Base-by-base conservation (phyloP, 2,113 vertebrate genomes). In the Leptodactylus fuscus region DNA sequence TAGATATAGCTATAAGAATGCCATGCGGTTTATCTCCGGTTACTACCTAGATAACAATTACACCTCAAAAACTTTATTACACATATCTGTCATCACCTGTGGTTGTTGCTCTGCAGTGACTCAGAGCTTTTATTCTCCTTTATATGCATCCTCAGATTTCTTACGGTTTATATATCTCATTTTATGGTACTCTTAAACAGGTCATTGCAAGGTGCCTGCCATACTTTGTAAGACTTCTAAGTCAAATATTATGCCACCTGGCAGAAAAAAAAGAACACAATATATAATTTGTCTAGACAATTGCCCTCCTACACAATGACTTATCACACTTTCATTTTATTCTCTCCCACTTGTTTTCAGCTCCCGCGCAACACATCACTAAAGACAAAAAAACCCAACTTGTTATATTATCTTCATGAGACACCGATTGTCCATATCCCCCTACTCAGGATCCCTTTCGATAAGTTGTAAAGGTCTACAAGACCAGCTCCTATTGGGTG, bases 201-300 rank as follows among this genome's bases (percentile, higher is more conserved):
- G 55, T 51, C 41, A 36, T 18, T 51, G 29, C 58, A 76, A 32
- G 32, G 38, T 62, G 53, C 48, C 22, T n/a, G 82, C 22, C 4
- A 22, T n/a, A 51, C 7, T 18, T n/a, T 67, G 48, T 8, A 29
- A 62, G 6, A 22, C 81, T 48, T 44, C 16, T 11, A 24, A 48
- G 71, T 2, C 22, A 48, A 51, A 12, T 46, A 34, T 5, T 34
- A 44, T 76, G 27, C 41, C 34, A 84, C 29, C 65, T 74, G 44
- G 29, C 49, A 58, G n/a, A 22, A 75, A 18, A n/a, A 55, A 65
- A 76, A 44, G 18, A 58, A 53, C 34, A 67, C 1, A 58, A 74
- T 67, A n/a, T 53, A 51, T 36, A 65, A 62, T 46, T 65, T 77
- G 82, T 78, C 82, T 85, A 85, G 82, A 85, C 82, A 77, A 24